phyloP scores from a whole-genome alignment of 2,888 invertebrate genomes.

The Drosophila lutescens region DNA sequence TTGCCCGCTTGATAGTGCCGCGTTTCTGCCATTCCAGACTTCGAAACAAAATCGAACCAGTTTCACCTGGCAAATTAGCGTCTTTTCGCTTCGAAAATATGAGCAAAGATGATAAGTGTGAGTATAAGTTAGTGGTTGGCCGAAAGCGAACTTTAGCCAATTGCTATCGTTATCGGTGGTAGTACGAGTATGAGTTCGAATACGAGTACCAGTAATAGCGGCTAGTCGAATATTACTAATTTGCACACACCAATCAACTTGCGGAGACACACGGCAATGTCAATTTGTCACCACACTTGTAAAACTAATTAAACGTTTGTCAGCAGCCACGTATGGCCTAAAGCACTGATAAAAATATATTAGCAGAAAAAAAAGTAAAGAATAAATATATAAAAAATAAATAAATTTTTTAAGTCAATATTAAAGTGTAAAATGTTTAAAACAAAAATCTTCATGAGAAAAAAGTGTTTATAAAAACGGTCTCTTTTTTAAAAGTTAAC shows the following conservation, averaged over 20 bases:
- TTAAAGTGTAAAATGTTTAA: too few species aligned
- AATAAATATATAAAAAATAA: background rate
- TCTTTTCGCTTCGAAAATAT: slow-evolving; percentile 63
- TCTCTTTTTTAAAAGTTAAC: too few species aligned
- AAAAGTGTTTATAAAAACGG: too few species aligned
- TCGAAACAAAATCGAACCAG: slow-evolving; percentile 7
- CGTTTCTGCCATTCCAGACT: slow-evolving; percentile 2
- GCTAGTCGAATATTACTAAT: slow-evolving; percentile 33
- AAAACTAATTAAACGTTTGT: slow-evolving; percentile 68
- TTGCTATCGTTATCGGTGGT: slow-evolving; percentile 30
- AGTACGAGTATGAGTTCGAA: background rate
- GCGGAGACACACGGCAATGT: slow-evolving; percentile 29
- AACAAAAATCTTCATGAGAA: too few species aligned
- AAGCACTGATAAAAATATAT: background rate
- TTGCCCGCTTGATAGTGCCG: slow-evolving; percentile 15
- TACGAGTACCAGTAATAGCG: background rate
- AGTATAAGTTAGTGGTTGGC: slow-evolving; percentile 55
- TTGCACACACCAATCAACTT: slow-evolving; percentile 38
- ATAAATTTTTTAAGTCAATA: too few species aligned
- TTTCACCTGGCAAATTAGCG: slow-evolving; percentile 28
- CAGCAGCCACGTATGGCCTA: slow-evolving; percentile 44
- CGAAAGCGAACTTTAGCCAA: slow-evolving; percentile 48
- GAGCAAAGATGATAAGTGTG: slow-evolving; percentile 83
- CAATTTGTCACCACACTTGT: slow-evolving; percentile 56
- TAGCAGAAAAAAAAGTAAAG: too few species aligned